These are phyloP conservation scores for Habrosyne pyritoides DNA, from an alignment of 2,888 invertebrate species.

Conservation along the genomic window DNA sequence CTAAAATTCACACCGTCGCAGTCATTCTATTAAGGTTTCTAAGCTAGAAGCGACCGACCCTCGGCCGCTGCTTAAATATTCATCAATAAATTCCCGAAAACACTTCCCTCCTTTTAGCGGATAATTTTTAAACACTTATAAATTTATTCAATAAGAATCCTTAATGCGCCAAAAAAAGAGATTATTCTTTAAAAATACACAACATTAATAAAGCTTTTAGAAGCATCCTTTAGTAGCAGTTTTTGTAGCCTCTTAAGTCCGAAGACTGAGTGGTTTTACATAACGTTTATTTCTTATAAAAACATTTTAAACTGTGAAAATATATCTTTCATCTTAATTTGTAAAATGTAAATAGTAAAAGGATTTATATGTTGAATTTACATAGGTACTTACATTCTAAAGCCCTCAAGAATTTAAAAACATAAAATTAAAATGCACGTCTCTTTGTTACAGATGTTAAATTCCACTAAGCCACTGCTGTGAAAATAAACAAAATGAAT, in stretches of 20 bases:
- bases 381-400: too few relatives aligned
- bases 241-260: neutral
- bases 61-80: neutral
- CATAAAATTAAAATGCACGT: neutral
- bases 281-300: neutral
- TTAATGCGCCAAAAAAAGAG: neutral
- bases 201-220: constrained; percentile 1
- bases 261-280: neutral
- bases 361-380: too few relatives aligned
- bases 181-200: neutral
- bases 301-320: neutral
- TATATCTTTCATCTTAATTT: neutral
- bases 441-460: constrained; percentile 59
- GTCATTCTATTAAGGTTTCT: neutral
- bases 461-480: constrained; percentile 19
- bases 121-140: neutral
- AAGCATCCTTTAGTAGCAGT: neutral
- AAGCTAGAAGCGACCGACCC: neutral
- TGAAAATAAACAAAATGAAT: constrained; percentile 47
- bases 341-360: too few relatives aligned
- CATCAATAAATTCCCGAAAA: neutral
- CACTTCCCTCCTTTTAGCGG: neutral
- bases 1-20: neutral
- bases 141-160: neutral
- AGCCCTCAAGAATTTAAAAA: neutral